These are phyloP conservation scores for Bhutanitis thaidina DNA, from an alignment of 2,888 invertebrate genomes.

Conservation along the genomic window DNA sequence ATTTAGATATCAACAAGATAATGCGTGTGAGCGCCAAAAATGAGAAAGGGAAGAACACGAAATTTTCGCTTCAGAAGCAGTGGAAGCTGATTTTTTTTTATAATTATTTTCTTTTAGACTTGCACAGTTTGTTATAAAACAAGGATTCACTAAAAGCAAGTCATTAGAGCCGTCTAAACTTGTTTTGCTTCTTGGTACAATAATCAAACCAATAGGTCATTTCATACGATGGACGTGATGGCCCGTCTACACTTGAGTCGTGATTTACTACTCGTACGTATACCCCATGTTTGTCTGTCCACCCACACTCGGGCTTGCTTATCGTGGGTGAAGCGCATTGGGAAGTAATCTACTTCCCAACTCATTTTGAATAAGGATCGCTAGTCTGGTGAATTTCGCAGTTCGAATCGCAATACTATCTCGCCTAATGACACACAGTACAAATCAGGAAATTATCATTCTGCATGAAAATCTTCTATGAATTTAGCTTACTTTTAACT, in stretches of 20 bases:
- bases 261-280: constrained; percentile 17
- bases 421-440: constrained; percentile 1
- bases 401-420: not conserved
- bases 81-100: too few relatives aligned
- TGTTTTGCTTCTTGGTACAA: not conserved
- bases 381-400: not conserved
- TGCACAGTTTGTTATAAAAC: too few relatives aligned
- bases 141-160: too few relatives aligned
- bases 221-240: not conserved
- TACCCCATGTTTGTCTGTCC: constrained; percentile 20
- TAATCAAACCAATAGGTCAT: not conserved
- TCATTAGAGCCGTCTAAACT: not conserved
- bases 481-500: not conserved
- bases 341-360: constrained; percentile 15
- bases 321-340: constrained; percentile 18
- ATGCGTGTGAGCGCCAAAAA: too few relatives aligned
- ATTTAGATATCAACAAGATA: too few relatives aligned
- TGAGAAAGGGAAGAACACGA: too few relatives aligned
- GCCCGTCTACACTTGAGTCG: not conserved
- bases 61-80: too few relatives aligned
- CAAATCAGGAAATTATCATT: constrained; percentile 8
- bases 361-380: constrained; percentile 4
- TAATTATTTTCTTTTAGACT: too few relatives aligned
- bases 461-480: not conserved
- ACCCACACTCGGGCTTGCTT: constrained; percentile 21